Evolutionary conservation across 2,888 invertebrate genomes (phyloP), one percentile per base, ranked within the genome.

Genomic region (Doris montereyensis): DNA sequence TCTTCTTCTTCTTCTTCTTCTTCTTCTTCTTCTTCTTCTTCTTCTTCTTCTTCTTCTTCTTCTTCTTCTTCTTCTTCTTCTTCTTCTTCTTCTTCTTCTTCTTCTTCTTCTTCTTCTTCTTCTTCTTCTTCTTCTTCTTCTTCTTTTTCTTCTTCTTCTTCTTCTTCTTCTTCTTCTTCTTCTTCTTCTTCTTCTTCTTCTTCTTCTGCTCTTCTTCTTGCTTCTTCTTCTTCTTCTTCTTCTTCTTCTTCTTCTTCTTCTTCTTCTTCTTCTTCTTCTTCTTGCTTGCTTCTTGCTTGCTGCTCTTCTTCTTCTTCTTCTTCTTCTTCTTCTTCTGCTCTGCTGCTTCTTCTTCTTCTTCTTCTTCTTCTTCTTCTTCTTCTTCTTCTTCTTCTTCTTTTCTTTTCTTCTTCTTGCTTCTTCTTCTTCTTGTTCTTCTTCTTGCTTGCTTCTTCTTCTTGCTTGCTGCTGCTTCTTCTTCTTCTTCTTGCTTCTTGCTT

Each of bases 181-280:
- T 41, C 73, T 72, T 41, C 73, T 72, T 41, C 73, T 72, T 41
- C 73, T 72, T 41, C 73, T 72, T 41, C 73, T 72, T 41, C 73
- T 75, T 30, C 76, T 75, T 30, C 76, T 75, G 71, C 76, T 60
- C 72, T 52, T 76, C 32, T 68, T 76, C 13, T 68, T 76, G 35
- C 76, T 76, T 34, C 76, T 76, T 34, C 76, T 76, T 34, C 76
- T 76, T 34, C 76, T 76, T 34, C 76, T 76, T 21, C 68, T 76
- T 34, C 76, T 76, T 34, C 76, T 76, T 34, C 76, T 76, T 21
- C 76, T 76, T 34, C 76, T 76, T 34, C 76, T 76, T 34, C 76
- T 76, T 5, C 76, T 76, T n/a, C 76, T 76, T 21, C 76, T 76
- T 10, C 76, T 76, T 28, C 35, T 76, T 28, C 68, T 76, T 34